These are phyloP conservation scores for Tineola bisselliella DNA, from an alignment of 2,888 invertebrate species.

Conservation along the genomic window DNA sequence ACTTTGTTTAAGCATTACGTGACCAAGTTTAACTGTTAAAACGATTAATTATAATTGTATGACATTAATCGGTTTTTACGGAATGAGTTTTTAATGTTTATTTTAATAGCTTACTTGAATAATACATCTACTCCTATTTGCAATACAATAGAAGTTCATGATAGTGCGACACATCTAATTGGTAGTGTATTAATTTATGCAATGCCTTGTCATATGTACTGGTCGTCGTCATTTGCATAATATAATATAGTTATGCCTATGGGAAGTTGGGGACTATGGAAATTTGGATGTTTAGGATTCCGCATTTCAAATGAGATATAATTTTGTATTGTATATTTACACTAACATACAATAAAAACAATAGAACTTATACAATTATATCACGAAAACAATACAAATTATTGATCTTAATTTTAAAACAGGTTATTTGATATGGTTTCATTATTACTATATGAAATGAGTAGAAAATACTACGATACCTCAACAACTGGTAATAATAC, in stretches of 20 bases:
- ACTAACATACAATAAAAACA: no score
- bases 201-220: constrained; percentile 11
- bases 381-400: no score
- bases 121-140: not conserved
- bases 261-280: not conserved
- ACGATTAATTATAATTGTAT: not conserved
- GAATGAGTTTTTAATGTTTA: not conserved
- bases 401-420: no score
- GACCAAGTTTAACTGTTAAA: not conserved
- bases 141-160: not conserved
- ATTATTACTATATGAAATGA: no score
- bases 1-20: not conserved
- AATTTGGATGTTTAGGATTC: constrained; percentile 3
- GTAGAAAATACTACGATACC: no score
- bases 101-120: not conserved
- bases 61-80: not conserved
- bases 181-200: constrained; percentile 12
- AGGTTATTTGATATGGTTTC: no score
- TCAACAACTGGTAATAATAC: no score
- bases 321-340: not conserved
- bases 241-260: not conserved
- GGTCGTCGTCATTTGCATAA: constrained; percentile 7
- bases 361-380: no score
- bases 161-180: not conserved
- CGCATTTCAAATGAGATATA: not conserved